Base-by-base conservation (phyloP, 2,797 vertebrate genomes). In the Periophthalmus magnuspinnatus region DNA sequence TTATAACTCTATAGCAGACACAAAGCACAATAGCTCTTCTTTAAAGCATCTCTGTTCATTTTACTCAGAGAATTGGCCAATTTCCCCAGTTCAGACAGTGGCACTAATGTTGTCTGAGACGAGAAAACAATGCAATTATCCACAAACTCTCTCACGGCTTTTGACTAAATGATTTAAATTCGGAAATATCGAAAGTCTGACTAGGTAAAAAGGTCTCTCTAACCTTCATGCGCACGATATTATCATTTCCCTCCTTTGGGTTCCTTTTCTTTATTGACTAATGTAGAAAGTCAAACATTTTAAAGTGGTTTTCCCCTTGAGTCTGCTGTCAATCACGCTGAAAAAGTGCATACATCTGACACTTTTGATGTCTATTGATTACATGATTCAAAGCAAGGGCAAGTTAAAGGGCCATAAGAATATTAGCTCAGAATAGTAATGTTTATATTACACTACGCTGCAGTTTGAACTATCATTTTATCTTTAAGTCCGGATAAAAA, bases 321-420 rank as follows among this genome's bases (percentile, higher is more conserved):
- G 57, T 59, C 5, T 0, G 55, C 55, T 57, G 55, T 57, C 57
- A 59, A 57, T 59, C 57, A 59, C 10, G 28, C 5, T 17, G 16
- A 60, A 60, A 59, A 60, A 60, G 32, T n/a, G 17, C 19, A 36
- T 57, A 28, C 55, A 57, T 60, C 33, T 60, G 58, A 36, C 58
- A 60, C 32, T 60, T 59, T 59, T 59, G 16, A 59, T 59, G 28
- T 59, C 33, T 59, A 59, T 59, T 34, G 57, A 34, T 59, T 19
- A n/a, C 17, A n/a, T n/a, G 57, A 59, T 34, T 57, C 55, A 57
- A 5, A 57, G 55, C 55, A 57, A 57, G 55, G 55, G 55, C 55
- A 57, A 57, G 24, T 57, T 57, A 32, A 57, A 32, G 32, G 24
- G 24, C 55, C 28, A 7, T 32, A 14, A 32, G 52, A 28, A 57